phyloP scores from a whole-genome alignment of 2,888 invertebrate species.

The Andrena bicolor region DNA sequence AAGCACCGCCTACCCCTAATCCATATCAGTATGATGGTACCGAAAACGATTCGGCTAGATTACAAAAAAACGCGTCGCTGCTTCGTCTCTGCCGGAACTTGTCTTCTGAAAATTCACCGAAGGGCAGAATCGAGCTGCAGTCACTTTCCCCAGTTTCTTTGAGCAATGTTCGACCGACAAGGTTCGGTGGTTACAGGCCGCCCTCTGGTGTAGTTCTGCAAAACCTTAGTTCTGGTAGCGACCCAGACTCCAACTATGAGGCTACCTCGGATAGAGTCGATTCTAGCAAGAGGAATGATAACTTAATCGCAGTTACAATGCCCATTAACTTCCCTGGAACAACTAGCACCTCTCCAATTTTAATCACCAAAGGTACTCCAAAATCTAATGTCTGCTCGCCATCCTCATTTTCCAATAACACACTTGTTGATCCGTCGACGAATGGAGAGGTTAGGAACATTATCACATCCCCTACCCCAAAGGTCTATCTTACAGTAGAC shows the following conservation, averaged over 20 bases:
- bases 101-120: conserved; percentile 1
- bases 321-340: background rate
- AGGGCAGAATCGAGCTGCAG: conserved; percentile 12
- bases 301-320: no score
- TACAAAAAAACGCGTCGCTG: background rate
- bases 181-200: conserved; percentile 62
- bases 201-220: conserved; percentile 57
- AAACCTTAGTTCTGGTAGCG: conserved; percentile 73
- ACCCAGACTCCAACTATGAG: conserved; percentile 57
- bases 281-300: background rate
- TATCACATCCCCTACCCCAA: background rate
- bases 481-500: background rate
- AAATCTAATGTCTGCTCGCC: background rate
- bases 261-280: background rate
- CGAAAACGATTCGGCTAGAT: background rate
- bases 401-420: background rate
- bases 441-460: background rate
- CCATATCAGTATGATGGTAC: background rate
- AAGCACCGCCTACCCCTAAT: background rate
- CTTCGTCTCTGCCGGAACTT: background rate
- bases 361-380: background rate
- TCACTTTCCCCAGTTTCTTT: conserved; percentile 30
- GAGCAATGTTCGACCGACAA: conserved; percentile 35
- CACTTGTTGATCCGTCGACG: background rate
- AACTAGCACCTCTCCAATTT: background rate